These are phyloP conservation scores for Pygathrix nemaeus DNA, from an alignment of 2,113 vertebrate genomes.

Conservation along the genomic window DNA sequence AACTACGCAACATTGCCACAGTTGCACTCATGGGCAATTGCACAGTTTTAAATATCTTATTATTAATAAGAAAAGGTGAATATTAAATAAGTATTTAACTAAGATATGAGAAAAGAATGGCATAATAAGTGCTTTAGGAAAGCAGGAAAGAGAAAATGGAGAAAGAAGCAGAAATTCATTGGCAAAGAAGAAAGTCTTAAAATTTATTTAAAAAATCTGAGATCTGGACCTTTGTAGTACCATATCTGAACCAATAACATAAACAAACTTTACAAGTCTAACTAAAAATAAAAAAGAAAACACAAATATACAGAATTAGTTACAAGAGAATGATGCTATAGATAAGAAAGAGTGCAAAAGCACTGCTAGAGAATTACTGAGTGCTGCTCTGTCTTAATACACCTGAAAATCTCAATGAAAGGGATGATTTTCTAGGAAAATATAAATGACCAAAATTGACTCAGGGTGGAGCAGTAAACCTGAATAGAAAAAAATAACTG, in stretches of 20 bases:
- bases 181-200: not conserved
- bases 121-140: not conserved
- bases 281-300: not conserved
- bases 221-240: not conserved
- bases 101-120: not conserved
- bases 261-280: not conserved
- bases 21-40: not conserved
- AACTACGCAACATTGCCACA: not conserved
- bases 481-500: not conserved
- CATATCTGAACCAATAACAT: not conserved
- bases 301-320: not conserved
- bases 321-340: not conserved
- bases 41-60: not conserved
- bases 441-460: constrained; percentile 1
- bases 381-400: not conserved
- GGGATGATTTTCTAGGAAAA: constrained; percentile 22
- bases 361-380: not conserved
- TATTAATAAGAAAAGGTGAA: not conserved
- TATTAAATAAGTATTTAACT: not conserved
- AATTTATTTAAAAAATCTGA: not conserved
- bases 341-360: not conserved
- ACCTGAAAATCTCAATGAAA: constrained; percentile 43
- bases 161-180: not conserved
- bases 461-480: not conserved
- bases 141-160: not conserved